Evolutionary conservation across 2,113 vertebrate species (phyloP).

Genomic region (Alouatta palliata): DNA sequence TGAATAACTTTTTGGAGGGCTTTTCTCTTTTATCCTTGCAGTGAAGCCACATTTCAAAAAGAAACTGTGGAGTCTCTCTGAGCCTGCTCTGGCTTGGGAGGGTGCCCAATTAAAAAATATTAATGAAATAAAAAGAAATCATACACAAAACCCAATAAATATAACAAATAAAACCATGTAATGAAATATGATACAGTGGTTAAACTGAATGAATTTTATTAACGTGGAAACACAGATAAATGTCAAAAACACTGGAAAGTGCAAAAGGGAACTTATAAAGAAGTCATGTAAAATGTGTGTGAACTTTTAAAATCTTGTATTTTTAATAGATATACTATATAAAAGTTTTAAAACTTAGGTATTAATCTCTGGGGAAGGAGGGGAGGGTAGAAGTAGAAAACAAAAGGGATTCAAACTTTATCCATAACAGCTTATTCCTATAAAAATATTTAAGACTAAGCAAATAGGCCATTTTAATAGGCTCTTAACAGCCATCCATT

Average conservation of each 20-base stretch:
- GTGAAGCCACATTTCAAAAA: neutral
- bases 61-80: neutral
- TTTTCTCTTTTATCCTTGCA: neutral
- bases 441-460: conserved; percentile 28
- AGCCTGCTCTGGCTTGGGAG: neutral
- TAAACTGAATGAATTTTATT: neutral
- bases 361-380: neutral
- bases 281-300: neutral
- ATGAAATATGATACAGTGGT: neutral
- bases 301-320: neutral
- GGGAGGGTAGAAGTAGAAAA: neutral
- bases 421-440: neutral
- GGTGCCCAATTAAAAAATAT: neutral
- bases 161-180: neutral
- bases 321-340: neutral
- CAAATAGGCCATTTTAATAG: neutral
- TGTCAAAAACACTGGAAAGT: neutral
- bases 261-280: neutral
- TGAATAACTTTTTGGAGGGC: neutral
- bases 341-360: conserved; percentile 8
- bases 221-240: neutral
- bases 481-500: neutral
- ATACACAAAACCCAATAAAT: conserved; percentile 2
- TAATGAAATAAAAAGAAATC: neutral
- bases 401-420: conserved; percentile 27